A percentile compares a stretch with the other conserved stretches of the same genome.
Conservation (phyloP, 1,140 invertebrate genomes). For the Hetaerina americana region DNA sequence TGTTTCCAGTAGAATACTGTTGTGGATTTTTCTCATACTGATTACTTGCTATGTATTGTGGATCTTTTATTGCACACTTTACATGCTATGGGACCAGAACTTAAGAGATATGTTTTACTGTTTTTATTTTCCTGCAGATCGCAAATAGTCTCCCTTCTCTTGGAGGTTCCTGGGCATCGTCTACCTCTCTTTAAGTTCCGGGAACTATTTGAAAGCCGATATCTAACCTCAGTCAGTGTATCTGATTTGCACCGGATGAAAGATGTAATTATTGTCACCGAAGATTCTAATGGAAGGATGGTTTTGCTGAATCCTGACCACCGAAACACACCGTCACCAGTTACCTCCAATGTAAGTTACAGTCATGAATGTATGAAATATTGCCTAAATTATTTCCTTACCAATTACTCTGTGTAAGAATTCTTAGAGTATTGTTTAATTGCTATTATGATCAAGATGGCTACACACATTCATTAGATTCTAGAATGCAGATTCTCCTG, state of each 20-base stretch:
- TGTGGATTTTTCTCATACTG: too few species aligned
- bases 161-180: constrained; percentile 59
- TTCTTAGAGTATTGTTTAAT: too few species aligned
- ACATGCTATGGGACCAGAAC: too few species aligned
- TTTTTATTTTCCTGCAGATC: constrained; percentile 27
- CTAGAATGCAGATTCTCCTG: too few species aligned
- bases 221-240: constrained; percentile 53
- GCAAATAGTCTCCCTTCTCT: constrained; percentile 38
- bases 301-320: constrained; percentile 34
- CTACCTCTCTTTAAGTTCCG: constrained; percentile 76
- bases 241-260: constrained; percentile 69
- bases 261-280: constrained; percentile 59
- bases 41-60: too few species aligned
- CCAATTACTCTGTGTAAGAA: too few species aligned
- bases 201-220: constrained; percentile 71
- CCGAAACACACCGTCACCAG: constrained; percentile 38
- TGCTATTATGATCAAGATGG: too few species aligned
- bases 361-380: too few species aligned
- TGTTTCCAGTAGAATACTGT: too few species aligned
- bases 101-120: neutral
- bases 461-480: too few species aligned
- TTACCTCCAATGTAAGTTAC: constrained; percentile 27
- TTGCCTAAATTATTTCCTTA: too few species aligned
- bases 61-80: too few species aligned
- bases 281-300: constrained; percentile 55